Percentiles rank a stretch among this genome's conserved stretches.
Evolutionary conservation across 2,888 invertebrate species (phyloP).

Genomic region (Smittia sp.): DNA sequence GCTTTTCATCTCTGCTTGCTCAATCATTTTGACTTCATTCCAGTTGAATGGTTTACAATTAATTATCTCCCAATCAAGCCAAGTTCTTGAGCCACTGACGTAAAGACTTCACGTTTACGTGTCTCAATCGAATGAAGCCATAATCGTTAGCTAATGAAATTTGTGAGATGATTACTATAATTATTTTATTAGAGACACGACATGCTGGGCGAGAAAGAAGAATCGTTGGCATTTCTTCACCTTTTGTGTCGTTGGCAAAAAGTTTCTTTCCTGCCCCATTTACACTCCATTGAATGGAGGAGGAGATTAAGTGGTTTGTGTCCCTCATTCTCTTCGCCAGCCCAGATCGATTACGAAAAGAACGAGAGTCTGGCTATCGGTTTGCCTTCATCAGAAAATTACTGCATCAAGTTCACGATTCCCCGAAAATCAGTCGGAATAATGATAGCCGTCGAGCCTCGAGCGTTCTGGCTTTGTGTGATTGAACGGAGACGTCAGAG

Average conservation of each 20-base stretch:
- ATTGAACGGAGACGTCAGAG: background rate
- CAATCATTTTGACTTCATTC: too few species aligned
- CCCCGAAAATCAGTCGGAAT: background rate
- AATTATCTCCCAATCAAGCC: background rate
- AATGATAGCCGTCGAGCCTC: background rate
- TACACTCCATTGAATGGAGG: background rate
- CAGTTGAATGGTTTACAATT: background rate
- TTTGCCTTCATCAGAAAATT: conserved; percentile 1
- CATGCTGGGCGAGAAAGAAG: background rate
- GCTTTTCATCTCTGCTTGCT: too few species aligned
- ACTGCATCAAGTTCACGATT: background rate
- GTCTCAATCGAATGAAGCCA: conserved; percentile 25
- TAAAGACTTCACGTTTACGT: background rate
- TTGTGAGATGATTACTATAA: conserved; percentile 36
- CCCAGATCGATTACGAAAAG: background rate
- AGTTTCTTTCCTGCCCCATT: background rate
- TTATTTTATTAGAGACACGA: conserved; percentile 32
- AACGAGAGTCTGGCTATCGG: background rate
- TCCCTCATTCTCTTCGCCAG: background rate
- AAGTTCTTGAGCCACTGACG: background rate
- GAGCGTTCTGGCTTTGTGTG: background rate
- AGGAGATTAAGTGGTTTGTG: conserved; percentile 25
- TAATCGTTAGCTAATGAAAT: conserved; percentile 39
- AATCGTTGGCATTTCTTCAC: conserved; percentile 11
- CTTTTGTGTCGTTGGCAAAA: conserved; percentile 2